phyloP scores from a whole-genome alignment of 1,140 invertebrate species.

The Cyclina sinensis region DNA sequence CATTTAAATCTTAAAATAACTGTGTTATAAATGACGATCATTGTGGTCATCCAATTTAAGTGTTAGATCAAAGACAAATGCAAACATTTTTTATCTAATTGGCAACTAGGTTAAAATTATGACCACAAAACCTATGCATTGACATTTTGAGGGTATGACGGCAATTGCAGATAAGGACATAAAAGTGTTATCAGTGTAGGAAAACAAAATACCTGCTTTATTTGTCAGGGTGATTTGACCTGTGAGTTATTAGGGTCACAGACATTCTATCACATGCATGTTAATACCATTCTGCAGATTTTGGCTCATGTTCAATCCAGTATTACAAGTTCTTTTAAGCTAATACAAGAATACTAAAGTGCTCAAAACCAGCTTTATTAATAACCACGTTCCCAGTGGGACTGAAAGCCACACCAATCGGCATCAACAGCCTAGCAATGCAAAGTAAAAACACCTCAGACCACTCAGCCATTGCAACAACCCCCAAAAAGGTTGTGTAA shows the following conservation, averaged over 20 bases:
- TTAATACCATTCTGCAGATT: background rate
- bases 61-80: slow-evolving; percentile 35
- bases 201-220: slow-evolving; percentile 23
- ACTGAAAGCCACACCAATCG: too few relatives aligned
- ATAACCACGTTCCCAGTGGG: too few relatives aligned
- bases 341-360: too few relatives aligned
- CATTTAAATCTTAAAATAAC: slow-evolving; percentile 26
- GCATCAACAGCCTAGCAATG: too few relatives aligned
- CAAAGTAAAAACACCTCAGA: too few relatives aligned
- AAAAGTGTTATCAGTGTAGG: slow-evolving; percentile 26
- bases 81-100: slow-evolving; percentile 50
- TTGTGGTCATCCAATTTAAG: slow-evolving; percentile 11
- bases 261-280: background rate
- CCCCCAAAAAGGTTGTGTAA: too few relatives aligned
- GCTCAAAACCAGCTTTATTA: too few relatives aligned
- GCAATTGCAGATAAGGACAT: slow-evolving; percentile 11
- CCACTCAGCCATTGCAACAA: too few relatives aligned
- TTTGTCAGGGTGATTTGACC: slow-evolving; percentile 44
- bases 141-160: slow-evolving; percentile 41
- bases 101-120: slow-evolving; percentile 22
- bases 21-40: background rate
- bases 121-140: background rate
- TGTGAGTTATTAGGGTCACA: slow-evolving; percentile 18
- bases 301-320: background rate
- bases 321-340: too few relatives aligned